A percentile compares a stretch with the other conserved stretches of the same genome.
Conservation (phyloP, 1,140 invertebrate genomes). For the Hyphantria cunea region DNA sequence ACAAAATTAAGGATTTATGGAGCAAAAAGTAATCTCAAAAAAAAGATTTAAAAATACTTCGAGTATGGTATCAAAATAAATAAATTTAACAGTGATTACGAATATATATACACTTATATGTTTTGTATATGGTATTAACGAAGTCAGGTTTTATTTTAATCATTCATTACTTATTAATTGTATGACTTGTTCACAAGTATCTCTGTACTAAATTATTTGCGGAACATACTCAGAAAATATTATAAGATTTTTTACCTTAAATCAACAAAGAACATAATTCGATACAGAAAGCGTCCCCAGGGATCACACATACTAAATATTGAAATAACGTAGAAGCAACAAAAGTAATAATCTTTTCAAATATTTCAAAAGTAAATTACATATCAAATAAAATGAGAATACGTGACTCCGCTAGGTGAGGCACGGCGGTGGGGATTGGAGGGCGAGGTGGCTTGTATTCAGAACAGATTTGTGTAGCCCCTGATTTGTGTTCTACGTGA, state of each 20-base stretch:
- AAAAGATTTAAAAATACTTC: no score
- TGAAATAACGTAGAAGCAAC: slow-evolving; percentile 18
- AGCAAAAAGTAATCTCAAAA: no score
- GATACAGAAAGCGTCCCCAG: neutral
- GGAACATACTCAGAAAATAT: no score
- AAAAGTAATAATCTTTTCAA: slow-evolving; percentile 31
- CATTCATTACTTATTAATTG: no score
- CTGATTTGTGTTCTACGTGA: slow-evolving; percentile 26
- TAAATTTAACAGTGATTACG: no score
- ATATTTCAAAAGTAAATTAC: slow-evolving; percentile 30
- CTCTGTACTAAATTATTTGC: no score
- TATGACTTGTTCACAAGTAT: no score
- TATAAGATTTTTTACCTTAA: neutral
- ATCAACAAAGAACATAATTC: slow-evolving; percentile 11
- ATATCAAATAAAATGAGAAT: slow-evolving; percentile 24
- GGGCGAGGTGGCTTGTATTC: neutral
- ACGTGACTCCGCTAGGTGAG: slow-evolving; percentile 8
- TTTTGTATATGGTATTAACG: no score
- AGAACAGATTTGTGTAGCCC: slow-evolving; percentile 19
- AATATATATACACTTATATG: no score
- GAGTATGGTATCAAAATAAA: no score
- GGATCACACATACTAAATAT: slow-evolving; percentile 15
- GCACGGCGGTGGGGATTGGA: neutral
- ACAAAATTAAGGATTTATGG: no score
- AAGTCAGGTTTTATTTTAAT: no score